Conservation (phyloP, 2,888 invertebrate genomes). For the Lepidocyrtoides sp. region DNA sequence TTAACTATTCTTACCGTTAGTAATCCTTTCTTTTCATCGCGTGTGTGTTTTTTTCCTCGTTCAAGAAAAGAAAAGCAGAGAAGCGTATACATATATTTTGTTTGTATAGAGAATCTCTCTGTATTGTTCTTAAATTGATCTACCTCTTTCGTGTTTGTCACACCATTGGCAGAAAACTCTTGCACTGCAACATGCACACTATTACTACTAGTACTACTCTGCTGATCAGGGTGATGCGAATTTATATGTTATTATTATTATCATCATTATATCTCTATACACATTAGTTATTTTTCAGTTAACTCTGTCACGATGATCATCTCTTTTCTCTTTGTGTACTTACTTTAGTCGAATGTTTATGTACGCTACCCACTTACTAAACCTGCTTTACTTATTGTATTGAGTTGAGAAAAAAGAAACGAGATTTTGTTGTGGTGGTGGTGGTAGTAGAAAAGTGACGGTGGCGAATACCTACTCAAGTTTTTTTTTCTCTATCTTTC, state of each 20-base stretch:
- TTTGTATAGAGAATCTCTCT: neutral
- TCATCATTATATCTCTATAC: neutral
- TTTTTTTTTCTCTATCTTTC: neutral
- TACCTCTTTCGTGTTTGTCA: slow-evolving; percentile 41
- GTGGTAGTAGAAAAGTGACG: neutral
- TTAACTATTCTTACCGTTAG: neutral
- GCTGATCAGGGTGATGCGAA: too few species aligned
- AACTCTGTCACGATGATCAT: neutral
- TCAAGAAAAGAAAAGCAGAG: neutral
- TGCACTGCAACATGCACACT: too few species aligned
- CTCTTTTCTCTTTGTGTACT: neutral
- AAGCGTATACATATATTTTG: neutral
- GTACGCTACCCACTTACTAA: neutral
- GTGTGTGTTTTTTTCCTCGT: neutral
- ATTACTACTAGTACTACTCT: too few species aligned
- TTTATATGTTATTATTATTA: too few species aligned
- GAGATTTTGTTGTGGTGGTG: neutral
- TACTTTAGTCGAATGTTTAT: neutral
- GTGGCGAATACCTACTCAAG: neutral
- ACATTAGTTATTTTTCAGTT: neutral
- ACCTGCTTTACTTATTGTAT: neutral
- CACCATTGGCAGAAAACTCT: neutral
- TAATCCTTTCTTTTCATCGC: slow-evolving; percentile 25
- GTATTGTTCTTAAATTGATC: neutral
- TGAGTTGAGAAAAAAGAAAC: neutral